Evolutionary conservation across 2,888 invertebrate genomes (phyloP), one percentile per base, ranked within the genome.

Genomic region (Emmelina monodactyla): DNA sequence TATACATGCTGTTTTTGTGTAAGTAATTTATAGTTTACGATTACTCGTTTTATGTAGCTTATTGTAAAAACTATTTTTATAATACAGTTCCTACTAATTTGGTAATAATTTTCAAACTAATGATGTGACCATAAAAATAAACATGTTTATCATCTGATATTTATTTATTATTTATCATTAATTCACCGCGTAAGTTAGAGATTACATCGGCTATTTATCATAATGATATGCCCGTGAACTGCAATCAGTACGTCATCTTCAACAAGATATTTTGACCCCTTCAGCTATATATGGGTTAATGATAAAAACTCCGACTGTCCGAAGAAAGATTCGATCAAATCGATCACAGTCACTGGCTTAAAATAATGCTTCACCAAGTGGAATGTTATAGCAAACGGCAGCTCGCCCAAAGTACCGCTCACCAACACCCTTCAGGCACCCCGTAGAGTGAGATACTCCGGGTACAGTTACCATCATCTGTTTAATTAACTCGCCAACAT

Each of bases 271-370:
- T 44, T 42, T 41, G 29, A 29, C 46, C 32, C 37, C 37, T 34
- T 33, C 42, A 28, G 32, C 32, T 22, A 31, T 37, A 42, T 43
- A 45, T 46, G 38, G 44, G 46, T 44, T 47, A 50, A 53, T 53
- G 58, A 60, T 62, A 64, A 64, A 67, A 67, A 64, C 60, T 58
- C 49, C 52, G 52, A 55, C 62, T 65, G 73, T 78, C 73, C 45
- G 49, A 62, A 62, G 58, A 61, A 50, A 66, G 68, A 71, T 67
- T 58, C 58, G 58, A 72, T 68, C 65, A 54, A 67, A 78, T 78
- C 76, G 61, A 79, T 79, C 76, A 75, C 68, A 68, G 75, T 78
- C 76, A 68, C 60, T 69, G 62, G 57, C 67, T 59, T 63, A 63
- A 73, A 71, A 72, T 69, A 67, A 73, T 67, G 58, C 59, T 61